Evolutionary conservation across 2,888 invertebrate genomes (phyloP).

Genomic region (Epistrophe grossulariae): DNA sequence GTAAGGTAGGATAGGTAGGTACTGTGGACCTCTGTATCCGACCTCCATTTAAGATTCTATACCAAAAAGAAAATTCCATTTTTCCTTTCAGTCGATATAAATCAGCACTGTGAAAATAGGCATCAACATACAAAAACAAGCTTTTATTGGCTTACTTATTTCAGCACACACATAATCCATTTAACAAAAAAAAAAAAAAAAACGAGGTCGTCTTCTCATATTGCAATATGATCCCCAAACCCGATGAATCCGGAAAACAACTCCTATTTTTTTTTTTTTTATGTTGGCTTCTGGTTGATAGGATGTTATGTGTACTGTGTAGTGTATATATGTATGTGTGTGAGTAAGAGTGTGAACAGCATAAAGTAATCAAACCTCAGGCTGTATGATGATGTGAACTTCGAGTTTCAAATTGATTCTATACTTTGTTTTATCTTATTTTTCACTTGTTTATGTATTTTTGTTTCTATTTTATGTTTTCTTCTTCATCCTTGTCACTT

Average conservation of each 20-base stretch:
- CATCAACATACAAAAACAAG: not conserved
- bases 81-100: constrained; percentile 33
- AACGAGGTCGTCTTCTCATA: not conserved
- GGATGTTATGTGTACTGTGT: too few species aligned
- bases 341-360: not conserved
- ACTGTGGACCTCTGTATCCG: not conserved
- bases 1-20: not conserved
- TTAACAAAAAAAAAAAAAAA: constrained; percentile 1
- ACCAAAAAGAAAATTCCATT: not conserved
- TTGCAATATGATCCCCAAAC: constrained; percentile 2
- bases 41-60: not conserved
- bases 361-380: constrained; percentile 27
- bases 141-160: constrained; percentile 37
- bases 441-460: not conserved
- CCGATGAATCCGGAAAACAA: not conserved
- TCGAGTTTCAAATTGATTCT: constrained; percentile 5
- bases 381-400: constrained; percentile 9
- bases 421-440: not conserved
- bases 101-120: constrained; percentile 16
- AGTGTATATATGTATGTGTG: not conserved
- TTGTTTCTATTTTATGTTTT: not conserved
- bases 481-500: not conserved
- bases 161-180: constrained; percentile 14
- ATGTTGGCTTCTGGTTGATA: not conserved
- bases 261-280: not conserved